A percentile compares a stretch with the other conserved stretches of the same genome.
Evolutionary conservation across 1,140 invertebrate genomes (phyloP).

Genomic region (Harlomillsia oculata): DNA sequence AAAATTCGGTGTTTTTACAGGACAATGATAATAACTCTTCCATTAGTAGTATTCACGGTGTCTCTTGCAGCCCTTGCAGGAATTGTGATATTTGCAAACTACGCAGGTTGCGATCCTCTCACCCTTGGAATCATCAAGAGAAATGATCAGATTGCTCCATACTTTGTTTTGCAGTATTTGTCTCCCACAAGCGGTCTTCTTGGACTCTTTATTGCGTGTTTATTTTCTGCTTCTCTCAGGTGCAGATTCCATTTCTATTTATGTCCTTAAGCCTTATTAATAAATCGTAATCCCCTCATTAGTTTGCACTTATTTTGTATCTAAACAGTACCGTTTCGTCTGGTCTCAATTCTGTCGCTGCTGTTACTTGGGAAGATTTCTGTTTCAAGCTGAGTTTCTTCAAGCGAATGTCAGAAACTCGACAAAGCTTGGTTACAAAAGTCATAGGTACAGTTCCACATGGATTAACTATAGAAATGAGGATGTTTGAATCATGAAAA

Average conservation of each 20-base stretch:
- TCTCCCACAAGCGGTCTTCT: conserved; percentile 35
- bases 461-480: not conserved
- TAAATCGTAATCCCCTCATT: not conserved
- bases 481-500: not conserved
- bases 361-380: conserved; percentile 41
- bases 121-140: conserved; percentile 27
- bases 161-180: conserved; percentile 30
- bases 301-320: not conserved
- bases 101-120: conserved; percentile 39
- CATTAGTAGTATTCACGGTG: conserved; percentile 36
- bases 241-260: conserved; percentile 3
- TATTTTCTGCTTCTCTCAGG: conserved; percentile 36
- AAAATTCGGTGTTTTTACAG: conserved; percentile 15
- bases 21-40: conserved; percentile 17
- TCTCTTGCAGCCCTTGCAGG: conserved; percentile 39
- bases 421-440: conserved; percentile 39
- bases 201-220: conserved; percentile 37
- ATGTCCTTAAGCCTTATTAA: not conserved
- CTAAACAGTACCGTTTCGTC: conserved; percentile 42
- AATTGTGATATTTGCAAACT: conserved; percentile 40
- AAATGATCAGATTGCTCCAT: conserved; percentile 32
- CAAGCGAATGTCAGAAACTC: conserved; percentile 37
- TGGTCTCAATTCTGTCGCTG: conserved; percentile 43
- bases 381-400: conserved; percentile 30
- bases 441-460: conserved; percentile 31